Evolutionary conservation across 2,888 invertebrate species (phyloP).

Genomic region (Lysandra bellargus): DNA sequence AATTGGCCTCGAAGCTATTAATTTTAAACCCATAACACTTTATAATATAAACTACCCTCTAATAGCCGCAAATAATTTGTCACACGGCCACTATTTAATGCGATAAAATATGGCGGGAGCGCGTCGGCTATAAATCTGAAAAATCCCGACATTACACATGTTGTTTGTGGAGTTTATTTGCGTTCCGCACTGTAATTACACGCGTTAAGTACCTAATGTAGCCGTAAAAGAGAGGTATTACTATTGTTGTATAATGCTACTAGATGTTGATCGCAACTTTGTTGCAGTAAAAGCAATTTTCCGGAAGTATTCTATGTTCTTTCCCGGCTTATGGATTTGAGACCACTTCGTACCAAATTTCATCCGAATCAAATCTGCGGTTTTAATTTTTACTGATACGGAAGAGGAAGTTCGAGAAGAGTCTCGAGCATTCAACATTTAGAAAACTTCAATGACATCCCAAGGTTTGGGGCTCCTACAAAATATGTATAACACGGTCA

Average conservation of each 20-base stretch:
- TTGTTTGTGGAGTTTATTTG: constrained; percentile 12
- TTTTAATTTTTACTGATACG: too few species aligned
- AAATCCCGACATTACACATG: constrained; percentile 25
- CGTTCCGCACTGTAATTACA: neutral
- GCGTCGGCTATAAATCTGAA: constrained; percentile 6
- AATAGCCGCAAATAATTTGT: constrained; percentile 15
- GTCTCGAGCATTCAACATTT: too few species aligned
- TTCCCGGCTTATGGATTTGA: too few species aligned
- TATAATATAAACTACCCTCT: neutral
- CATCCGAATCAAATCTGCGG: too few species aligned
- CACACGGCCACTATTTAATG: neutral
- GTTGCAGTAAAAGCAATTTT: too few species aligned
- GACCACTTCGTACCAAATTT: too few species aligned
- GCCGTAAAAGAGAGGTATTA: neutral
- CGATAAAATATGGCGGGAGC: neutral
- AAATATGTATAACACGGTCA: too few species aligned
- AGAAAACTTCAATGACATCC: too few species aligned
- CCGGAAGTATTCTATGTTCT: too few species aligned
- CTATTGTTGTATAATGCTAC: neutral
- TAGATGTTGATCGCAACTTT: neutral
- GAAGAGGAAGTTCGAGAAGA: too few species aligned
- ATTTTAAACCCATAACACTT: neutral
- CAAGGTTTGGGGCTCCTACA: too few species aligned
- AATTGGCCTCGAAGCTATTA: neutral
- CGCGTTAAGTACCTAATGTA: neutral